These are phyloP conservation scores for Chloebia gouldiae DNA, from an alignment of 2,113 vertebrate genomes.

Conservation along the genomic window DNA sequence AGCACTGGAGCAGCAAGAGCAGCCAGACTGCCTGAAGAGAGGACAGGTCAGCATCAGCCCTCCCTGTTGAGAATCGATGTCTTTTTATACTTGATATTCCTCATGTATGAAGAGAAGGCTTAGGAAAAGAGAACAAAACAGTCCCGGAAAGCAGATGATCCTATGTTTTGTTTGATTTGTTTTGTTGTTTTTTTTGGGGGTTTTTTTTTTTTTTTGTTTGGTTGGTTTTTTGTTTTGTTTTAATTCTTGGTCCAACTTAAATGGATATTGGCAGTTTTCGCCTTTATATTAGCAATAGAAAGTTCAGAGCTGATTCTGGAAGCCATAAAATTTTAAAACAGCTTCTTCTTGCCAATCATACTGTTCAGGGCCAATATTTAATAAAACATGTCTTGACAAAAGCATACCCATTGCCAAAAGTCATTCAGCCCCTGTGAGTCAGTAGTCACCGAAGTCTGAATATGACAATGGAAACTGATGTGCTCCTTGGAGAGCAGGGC, in stretches of 20 bases:
- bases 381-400: not conserved
- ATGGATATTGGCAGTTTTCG: not conserved
- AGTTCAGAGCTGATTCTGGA: not conserved
- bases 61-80: not conserved
- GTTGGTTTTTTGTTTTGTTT: not conserved
- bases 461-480: not conserved
- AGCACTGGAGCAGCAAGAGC: accelerated
- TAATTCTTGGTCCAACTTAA: not conserved
- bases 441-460: not conserved
- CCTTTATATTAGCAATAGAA: not conserved
- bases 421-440: not conserved
- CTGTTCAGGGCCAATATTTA: not conserved
- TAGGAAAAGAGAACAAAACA: not conserved
- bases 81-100: not conserved
- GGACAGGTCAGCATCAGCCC: not conserved
- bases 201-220: not conserved
- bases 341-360: not conserved
- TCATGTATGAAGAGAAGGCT: not conserved
- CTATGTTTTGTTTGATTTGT: not conserved
- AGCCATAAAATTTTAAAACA: not conserved
- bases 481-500: not conserved
- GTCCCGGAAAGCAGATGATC: not conserved
- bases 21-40: not conserved
- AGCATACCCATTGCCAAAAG: not conserved
- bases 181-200: not conserved